phyloP scores from a whole-genome alignment of 2,113 vertebrate species.

The Petrocephalus microphthalmus region DNA sequence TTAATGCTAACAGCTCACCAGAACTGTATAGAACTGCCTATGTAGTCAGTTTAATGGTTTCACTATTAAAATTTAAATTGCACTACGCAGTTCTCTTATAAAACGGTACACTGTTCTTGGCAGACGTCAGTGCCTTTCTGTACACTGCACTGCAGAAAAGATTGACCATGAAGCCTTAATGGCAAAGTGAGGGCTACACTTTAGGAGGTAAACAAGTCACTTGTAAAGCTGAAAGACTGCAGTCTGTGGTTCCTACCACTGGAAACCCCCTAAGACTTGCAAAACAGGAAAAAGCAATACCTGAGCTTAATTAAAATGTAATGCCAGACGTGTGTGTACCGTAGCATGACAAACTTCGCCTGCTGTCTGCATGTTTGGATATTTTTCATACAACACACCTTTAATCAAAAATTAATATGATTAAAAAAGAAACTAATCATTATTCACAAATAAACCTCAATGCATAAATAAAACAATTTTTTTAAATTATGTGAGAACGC shows the following conservation, averaged over 20 bases:
- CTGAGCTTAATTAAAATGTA: neutral
- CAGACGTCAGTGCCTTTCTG: neutral
- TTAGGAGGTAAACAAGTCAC: neutral
- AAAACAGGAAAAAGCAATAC: neutral
- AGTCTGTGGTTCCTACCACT: neutral
- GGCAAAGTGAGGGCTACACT: neutral
- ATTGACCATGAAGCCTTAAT: neutral
- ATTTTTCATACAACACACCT: neutral
- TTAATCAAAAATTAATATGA: neutral
- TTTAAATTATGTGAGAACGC: neutral
- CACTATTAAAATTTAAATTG: constrained; percentile 12
- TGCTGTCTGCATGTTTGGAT: neutral
- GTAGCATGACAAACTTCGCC: neutral
- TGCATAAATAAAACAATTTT: neutral
- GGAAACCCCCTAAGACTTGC: neutral
- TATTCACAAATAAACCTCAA: neutral
- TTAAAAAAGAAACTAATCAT: neutral
- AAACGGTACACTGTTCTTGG: neutral
- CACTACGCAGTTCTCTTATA: neutral
- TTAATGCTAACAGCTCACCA: neutral
- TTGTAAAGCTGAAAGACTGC: neutral
- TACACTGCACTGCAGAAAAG: neutral
- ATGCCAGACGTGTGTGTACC: neutral
- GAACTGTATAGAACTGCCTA: neutral
- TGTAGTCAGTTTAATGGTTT: neutral